Evolutionary conservation across 2,797 vertebrate species (phyloP).

Genomic region (Syngnathus acus): DNA sequence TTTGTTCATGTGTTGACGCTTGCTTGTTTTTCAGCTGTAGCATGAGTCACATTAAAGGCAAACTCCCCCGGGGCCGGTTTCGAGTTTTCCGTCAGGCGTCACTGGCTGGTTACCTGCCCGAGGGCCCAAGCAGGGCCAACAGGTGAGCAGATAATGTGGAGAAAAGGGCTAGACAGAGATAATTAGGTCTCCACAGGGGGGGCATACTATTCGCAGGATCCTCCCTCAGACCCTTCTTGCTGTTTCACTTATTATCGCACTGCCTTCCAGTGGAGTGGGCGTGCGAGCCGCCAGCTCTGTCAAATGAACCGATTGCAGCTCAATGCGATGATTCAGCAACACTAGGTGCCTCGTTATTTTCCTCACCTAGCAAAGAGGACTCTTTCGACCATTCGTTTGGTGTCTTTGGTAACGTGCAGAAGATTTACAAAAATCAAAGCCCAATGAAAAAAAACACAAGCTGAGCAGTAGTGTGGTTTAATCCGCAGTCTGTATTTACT

Average conservation of each 20-base stretch:
- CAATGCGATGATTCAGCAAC: slow-evolving; percentile 44
- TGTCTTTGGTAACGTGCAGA: slow-evolving; percentile 31
- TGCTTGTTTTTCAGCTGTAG: slow-evolving; percentile 12
- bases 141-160: slow-evolving; percentile 40
- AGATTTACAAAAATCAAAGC: slow-evolving; percentile 21
- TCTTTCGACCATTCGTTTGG: slow-evolving; percentile 31
- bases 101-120: slow-evolving; percentile 14
- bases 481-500: not conserved
- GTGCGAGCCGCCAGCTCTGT: slow-evolving; percentile 27
- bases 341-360: slow-evolving; percentile 50
- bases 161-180: slow-evolving; percentile 40
- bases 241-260: slow-evolving; percentile 45
- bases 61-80: not conserved
- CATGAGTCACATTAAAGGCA: slow-evolving; percentile 9
- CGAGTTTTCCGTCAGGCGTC: slow-evolving; percentile 13
- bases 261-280: slow-evolving; percentile 30
- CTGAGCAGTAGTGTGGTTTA: not conserved
- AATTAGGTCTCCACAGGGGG: slow-evolving; percentile 40
- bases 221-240: slow-evolving; percentile 39
- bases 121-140: slow-evolving; percentile 19
- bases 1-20: slow-evolving; percentile 8
- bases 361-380: slow-evolving; percentile 33
- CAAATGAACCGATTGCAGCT: slow-evolving; percentile 28
- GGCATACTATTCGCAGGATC: slow-evolving; percentile 33
- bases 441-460: slow-evolving; percentile 16